phyloP scores from a whole-genome alignment of 1,140 invertebrate species.

The Sitodiplosis mosellana region DNA sequence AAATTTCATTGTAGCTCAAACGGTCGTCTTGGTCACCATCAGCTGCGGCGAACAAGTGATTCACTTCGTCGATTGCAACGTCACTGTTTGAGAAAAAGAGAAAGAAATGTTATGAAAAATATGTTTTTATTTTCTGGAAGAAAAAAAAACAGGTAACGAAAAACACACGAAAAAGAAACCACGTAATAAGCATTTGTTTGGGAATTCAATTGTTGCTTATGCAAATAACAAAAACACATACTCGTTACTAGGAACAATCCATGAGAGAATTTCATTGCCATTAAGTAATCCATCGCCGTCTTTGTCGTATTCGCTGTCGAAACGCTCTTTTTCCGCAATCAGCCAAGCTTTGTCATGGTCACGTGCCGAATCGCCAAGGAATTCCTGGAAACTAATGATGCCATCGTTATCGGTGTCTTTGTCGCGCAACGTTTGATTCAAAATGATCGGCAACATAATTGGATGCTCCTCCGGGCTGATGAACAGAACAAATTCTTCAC shows the following conservation, averaged over 20 bases:
- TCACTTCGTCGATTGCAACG: conserved; percentile 77
- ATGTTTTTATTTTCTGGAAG: no score
- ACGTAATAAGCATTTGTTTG: no score
- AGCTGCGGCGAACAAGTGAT: conserved; percentile 74
- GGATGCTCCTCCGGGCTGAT: conserved; percentile 86
- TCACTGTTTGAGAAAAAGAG: conserved; percentile 31
- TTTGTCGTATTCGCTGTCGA: conserved; percentile 73
- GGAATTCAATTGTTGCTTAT: conserved; percentile 1
- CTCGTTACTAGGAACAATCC: conserved; percentile 87
- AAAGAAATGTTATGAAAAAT: no score
- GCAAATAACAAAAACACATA: conserved; percentile 28
- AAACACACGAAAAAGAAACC: no score
- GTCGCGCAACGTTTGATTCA: conserved; percentile 67
- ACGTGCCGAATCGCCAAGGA: conserved; percentile 50
- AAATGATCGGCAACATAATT: conserved; percentile 66
- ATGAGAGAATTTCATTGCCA: conserved; percentile 62
- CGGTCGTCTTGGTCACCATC: conserved; percentile 75
- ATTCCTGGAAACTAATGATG: conserved; percentile 64
- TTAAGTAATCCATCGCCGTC: conserved; percentile 72
- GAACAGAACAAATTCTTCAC: conserved; percentile 73
- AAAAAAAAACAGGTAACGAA: no score
- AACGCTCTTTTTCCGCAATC: conserved; percentile 72
- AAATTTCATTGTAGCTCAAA: conserved; percentile 70
- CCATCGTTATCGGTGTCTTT: conserved; percentile 78
- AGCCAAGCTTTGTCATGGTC: conserved; percentile 67